A percentile compares a stretch with the other conserved stretches of the same genome.
phyloP scores from a whole-genome alignment of 37 sponge, comb jelly and placozoan genomes.

The Halichondria panicea region DNA sequence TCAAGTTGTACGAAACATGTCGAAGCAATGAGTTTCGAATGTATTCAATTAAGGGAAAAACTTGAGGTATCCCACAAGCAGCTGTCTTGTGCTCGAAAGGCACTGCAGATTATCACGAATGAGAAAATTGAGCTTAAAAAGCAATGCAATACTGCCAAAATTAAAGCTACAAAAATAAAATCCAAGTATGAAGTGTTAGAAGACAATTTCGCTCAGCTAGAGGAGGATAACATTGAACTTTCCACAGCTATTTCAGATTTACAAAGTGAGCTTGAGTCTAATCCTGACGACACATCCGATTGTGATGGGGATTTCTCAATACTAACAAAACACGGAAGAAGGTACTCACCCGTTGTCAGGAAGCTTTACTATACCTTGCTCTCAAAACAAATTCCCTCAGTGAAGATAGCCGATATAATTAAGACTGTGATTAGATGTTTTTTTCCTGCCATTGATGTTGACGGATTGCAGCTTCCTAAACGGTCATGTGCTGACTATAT shows the following conservation, averaged over 20 bases:
- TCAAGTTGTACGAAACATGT: too few species aligned
- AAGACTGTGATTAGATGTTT: conserved; percentile 16
- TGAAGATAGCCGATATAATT: conserved; percentile 26
- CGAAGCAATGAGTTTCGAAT: too few species aligned
- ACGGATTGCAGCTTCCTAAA: conserved; percentile 13
- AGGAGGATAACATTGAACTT: too few species aligned
- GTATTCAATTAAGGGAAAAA: too few species aligned
- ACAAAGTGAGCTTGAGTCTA: too few species aligned
- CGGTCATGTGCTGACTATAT: conserved; percentile 28
- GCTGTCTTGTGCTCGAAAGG: not conserved
- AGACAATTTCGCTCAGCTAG: not conserved
- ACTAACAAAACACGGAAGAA: conserved; percentile 5
- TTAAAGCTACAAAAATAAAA: not conserved
- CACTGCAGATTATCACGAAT: conserved; percentile 12
- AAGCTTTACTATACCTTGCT: conserved; percentile 31
- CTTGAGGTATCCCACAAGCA: not conserved
- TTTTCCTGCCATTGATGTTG: conserved; percentile 17
- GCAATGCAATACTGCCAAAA: not conserved
- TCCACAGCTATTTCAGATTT: not conserved
- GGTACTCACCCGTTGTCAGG: conserved; percentile 16
- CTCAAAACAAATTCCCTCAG: conserved; percentile 22
- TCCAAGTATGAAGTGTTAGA: not conserved
- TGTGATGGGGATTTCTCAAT: not conserved
- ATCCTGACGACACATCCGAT: not conserved
- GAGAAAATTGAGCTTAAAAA: conserved; percentile 5